phyloP scores from a whole-genome alignment of 2,888 invertebrate genomes.

The Tachina grossa region DNA sequence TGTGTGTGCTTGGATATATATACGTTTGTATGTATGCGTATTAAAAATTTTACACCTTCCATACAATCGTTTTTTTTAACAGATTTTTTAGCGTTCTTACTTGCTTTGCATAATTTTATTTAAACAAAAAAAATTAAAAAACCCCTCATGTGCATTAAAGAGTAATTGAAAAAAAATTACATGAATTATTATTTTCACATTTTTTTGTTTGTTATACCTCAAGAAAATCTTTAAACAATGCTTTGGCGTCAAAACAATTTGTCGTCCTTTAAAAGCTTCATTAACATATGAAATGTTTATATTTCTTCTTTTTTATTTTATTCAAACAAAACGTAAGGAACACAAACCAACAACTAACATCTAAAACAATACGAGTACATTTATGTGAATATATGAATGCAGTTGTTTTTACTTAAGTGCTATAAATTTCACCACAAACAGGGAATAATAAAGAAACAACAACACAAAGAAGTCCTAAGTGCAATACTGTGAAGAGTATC shows the following conservation, averaged over 20 bases:
- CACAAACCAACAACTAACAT: constrained; percentile 40
- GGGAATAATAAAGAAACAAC: constrained; percentile 22
- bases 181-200: constrained; percentile 2
- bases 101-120: constrained; percentile 4
- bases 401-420: constrained; percentile 69
- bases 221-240: constrained; percentile 40
- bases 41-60: background rate
- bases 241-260: constrained; percentile 70
- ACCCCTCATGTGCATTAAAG: background rate
- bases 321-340: constrained; percentile 4
- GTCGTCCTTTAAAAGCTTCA: constrained; percentile 71
- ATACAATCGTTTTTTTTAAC: background rate
- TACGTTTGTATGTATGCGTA: too few species aligned
- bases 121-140: background rate
- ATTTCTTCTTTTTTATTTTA: background rate
- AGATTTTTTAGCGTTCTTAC: background rate
- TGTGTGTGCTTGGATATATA: too few species aligned
- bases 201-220: constrained; percentile 7
- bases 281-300: constrained; percentile 68
- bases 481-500: constrained; percentile 1
- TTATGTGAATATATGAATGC: constrained; percentile 69
- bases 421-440: constrained; percentile 64
- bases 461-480: constrained; percentile 19
- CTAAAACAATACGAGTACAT: background rate
- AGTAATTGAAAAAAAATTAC: background rate